Conservation (phyloP, 2,113 vertebrate genomes). For the Euleptes europaea region DNA sequence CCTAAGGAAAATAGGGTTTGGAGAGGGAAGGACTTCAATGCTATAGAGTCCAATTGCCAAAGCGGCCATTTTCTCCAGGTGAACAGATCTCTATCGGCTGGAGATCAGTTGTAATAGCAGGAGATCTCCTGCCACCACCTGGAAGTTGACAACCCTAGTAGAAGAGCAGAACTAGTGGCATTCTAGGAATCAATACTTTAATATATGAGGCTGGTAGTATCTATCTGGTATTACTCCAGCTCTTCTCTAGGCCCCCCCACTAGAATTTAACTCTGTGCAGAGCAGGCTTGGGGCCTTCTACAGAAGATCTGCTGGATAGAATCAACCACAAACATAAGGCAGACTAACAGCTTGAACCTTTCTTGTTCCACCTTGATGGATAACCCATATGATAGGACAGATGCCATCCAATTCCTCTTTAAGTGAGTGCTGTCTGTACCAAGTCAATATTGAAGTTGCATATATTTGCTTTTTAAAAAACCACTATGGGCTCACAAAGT, state of each 20-base stretch:
- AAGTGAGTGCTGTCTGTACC: neutral
- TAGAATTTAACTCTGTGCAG: neutral
- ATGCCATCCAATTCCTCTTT: neutral
- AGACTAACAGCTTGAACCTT: neutral
- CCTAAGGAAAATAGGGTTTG: too few species aligned
- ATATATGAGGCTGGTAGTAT: neutral
- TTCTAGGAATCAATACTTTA: neutral
- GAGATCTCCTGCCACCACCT: too few species aligned
- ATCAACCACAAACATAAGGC: neutral
- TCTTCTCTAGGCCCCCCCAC: neutral
- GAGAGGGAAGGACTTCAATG: too few species aligned
- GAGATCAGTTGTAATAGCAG: too few species aligned
- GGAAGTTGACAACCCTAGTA: too few species aligned
- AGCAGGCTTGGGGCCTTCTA: neutral
- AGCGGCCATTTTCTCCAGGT: too few species aligned
- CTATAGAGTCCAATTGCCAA: too few species aligned
- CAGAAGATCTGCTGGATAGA: neutral
- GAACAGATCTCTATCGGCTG: too few species aligned
- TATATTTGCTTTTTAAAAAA: constrained; percentile 38
- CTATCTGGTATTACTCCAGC: neutral
- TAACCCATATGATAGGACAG: neutral
- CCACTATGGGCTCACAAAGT: neutral
- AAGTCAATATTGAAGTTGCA: neutral
- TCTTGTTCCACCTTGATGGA: neutral
- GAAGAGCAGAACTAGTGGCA: neutral